Evolutionary conservation across 2,888 invertebrate species (phyloP), one percentile per base, ranked within the genome.

Genomic region (Archips crataeganus): DNA sequence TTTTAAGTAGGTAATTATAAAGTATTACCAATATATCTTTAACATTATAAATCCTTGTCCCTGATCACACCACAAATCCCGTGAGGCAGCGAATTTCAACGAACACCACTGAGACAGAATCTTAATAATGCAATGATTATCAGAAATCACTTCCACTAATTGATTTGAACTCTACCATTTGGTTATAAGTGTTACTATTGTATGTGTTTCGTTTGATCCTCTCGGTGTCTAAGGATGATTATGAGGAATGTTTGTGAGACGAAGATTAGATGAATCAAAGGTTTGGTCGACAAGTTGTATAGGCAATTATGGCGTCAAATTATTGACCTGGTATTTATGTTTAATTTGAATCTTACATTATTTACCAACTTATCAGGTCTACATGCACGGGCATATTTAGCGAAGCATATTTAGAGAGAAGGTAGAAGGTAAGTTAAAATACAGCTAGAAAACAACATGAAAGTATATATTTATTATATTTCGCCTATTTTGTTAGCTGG

Each of bases 31-130:
- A 45, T 45, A 10, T 45, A 39, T 4, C 39, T 11, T 45, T 45
- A 45, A 45, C 45, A 15, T 15, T 15, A 2, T 51, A 51, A 54
- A 54, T 54, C 54, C 23, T 23, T n/a, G 23, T 77, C 79, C 76
- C 76, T 75, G 79, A 81, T 79, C 80, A 79, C 78, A 77, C 77
- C 74, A 77, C 76, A 79, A 78, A 79, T 81, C 81, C 81, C 80
- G 78, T 70, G 77, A 78, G 80, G 77, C 77, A 77, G 75, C 69
- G 70, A 77, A 80, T 78, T 80, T 79, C 76, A 79, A 79, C 75
- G 77, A 78, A 76, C 77, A 77, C 75, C 73, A 76, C 76, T 34
- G 70, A 77, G 76, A 76, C 77, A 73, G 74, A 76, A 72, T 79
- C 77, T 75, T 76, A 74, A 75, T 71, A 75, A 71, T 74, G 51